A percentile compares a stretch with the other conserved stretches of the same genome.
Conservation (phyloP, 2,888 invertebrate genomes). For the Tromatobia lineatoria region DNA sequence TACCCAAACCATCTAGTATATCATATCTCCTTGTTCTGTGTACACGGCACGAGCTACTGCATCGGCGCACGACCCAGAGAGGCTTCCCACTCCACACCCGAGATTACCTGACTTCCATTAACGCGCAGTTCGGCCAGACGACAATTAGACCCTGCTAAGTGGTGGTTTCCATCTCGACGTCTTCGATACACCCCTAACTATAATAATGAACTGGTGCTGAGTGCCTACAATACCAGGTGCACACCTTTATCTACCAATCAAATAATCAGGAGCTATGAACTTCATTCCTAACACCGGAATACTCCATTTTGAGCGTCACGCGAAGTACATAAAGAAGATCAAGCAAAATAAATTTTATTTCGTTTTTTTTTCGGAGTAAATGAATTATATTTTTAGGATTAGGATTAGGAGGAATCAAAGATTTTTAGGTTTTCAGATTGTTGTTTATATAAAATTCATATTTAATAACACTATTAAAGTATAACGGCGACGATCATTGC, state of each 20-base stretch:
- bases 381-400: too few species aligned
- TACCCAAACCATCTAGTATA: not conserved
- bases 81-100: conserved; percentile 22
- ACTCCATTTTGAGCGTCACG: not conserved
- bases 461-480: not conserved
- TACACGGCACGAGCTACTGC: conserved; percentile 8
- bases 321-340: too few species aligned
- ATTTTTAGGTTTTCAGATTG: not conserved
- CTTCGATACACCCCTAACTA: conserved; percentile 47
- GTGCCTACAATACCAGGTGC: not conserved
- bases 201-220: conserved; percentile 54
- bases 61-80: conserved; percentile 22
- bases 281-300: not conserved
- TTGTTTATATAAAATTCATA: not conserved
- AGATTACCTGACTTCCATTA: conserved; percentile 66
- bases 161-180: conserved; percentile 62
- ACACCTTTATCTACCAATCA: not conserved
- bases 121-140: conserved; percentile 64
- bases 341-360: too few species aligned
- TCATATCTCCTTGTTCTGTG: conserved; percentile 13
- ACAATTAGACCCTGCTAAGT: conserved; percentile 70
- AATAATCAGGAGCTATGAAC: not conserved
- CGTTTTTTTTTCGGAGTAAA: too few species aligned
- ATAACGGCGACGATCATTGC: not conserved
- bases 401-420: too few species aligned